Evolutionary conservation across 2,888 invertebrate species (phyloP).

Genomic region (Candidula unifasciata): DNA sequence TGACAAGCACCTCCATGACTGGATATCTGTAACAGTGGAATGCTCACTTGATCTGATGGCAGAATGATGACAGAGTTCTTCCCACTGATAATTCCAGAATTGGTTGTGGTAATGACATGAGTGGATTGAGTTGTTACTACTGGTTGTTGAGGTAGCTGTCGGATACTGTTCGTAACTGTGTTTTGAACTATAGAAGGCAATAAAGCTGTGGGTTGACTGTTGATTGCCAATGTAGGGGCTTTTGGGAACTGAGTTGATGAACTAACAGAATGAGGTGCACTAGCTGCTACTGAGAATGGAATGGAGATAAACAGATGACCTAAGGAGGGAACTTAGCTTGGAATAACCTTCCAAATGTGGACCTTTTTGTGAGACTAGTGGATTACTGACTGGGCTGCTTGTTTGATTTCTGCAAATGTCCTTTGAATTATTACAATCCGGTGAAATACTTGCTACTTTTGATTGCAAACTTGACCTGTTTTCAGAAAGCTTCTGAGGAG

Average conservation of each 20-base stretch:
- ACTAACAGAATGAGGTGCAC: slow-evolving; percentile 13
- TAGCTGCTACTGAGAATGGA: neutral
- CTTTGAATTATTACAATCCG: neutral
- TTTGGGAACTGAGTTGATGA: slow-evolving; percentile 20
- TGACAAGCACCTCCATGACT: slow-evolving; percentile 49
- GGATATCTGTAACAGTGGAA: slow-evolving; percentile 48
- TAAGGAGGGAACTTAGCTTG: slow-evolving; percentile 23
- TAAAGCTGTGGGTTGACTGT: neutral
- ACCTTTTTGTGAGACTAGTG: neutral
- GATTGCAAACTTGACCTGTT: neutral
- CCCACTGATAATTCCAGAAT: slow-evolving; percentile 31
- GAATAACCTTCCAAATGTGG: slow-evolving; percentile 1
- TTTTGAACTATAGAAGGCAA: neutral
- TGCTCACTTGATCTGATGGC: slow-evolving; percentile 46
- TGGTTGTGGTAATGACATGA: slow-evolving; percentile 31
- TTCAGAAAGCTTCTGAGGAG: neutral
- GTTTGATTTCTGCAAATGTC: neutral
- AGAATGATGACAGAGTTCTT: slow-evolving; percentile 23
- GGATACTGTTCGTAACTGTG: neutral
- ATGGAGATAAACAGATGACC: neutral
- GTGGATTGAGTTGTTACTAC: slow-evolving; percentile 2
- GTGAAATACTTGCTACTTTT: neutral
- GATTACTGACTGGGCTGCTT: neutral
- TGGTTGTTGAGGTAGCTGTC: slow-evolving; percentile 1
- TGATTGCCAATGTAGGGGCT: neutral